A percentile compares a stretch with the other conserved stretches of the same genome.
Evolutionary conservation across 2,888 invertebrate genomes (phyloP).

Genomic region (Neocrepidodera transversa): DNA sequence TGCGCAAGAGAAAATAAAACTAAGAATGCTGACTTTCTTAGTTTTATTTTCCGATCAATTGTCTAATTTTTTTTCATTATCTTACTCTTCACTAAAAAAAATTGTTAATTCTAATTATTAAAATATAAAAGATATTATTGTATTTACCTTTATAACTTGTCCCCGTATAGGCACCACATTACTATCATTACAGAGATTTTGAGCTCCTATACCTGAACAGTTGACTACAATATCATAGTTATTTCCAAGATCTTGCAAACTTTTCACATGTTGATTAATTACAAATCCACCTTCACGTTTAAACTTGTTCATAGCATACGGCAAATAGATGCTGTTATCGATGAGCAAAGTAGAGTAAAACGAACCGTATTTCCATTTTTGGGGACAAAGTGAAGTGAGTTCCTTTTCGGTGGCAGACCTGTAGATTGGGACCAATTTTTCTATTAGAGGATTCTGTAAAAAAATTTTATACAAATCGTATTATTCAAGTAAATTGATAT

Average conservation of each 20-base stretch:
- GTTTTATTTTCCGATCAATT: too few species aligned
- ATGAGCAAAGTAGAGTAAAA: constrained; percentile 81
- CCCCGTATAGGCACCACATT: constrained; percentile 82
- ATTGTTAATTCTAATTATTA: too few species aligned
- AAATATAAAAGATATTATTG: too few species aligned
- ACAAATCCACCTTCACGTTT: constrained; percentile 70
- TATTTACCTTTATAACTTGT: constrained; percentile 79
- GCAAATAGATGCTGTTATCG: constrained; percentile 76
- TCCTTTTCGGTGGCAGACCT: constrained; percentile 76
- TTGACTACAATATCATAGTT: constrained; percentile 79
- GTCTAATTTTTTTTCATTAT: too few species aligned
- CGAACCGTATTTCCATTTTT: constrained; percentile 83
- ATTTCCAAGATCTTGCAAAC: constrained; percentile 66
- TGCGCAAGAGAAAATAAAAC: too few species aligned
- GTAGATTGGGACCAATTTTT: constrained; percentile 78
- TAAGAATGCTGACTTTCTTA: too few species aligned
- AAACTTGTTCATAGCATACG: constrained; percentile 77
- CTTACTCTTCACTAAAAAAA: too few species aligned
- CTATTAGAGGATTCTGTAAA: constrained; percentile 76
- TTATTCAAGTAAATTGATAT: too few species aligned
- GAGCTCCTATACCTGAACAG: constrained; percentile 86
- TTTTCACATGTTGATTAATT: constrained; percentile 64
- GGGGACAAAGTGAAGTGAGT: constrained; percentile 69
- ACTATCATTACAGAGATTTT: constrained; percentile 75
- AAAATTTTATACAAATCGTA: constrained; percentile 15